Percentiles rank a stretch among this genome's conserved stretches.
phyloP scores from a whole-genome alignment of 2,888 invertebrate species.

The Mystacides longicornis region DNA sequence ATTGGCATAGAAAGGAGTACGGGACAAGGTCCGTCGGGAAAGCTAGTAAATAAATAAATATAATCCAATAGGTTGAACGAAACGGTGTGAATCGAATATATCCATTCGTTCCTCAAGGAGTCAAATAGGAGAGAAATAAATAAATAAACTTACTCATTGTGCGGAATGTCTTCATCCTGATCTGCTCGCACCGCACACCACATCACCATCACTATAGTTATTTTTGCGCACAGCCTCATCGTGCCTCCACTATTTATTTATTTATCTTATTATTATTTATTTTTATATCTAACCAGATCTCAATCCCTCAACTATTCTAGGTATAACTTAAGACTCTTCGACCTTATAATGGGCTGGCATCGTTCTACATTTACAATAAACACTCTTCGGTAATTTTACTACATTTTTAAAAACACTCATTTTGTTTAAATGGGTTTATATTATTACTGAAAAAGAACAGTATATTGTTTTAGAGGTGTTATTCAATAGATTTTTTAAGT shows the following conservation, averaged over 20 bases:
- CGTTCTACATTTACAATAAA: neutral
- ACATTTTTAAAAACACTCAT: neutral
- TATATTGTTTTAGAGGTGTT: no score
- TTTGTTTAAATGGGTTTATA: no score
- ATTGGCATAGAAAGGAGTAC: no score
- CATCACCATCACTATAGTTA: conserved; percentile 5
- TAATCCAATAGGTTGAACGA: no score
- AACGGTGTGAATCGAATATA: no score
- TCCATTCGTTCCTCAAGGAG: no score
- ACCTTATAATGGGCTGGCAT: no score
- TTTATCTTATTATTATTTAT: neutral
- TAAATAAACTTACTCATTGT: conserved; percentile 68
- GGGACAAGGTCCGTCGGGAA: no score
- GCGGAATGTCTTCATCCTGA: conserved; percentile 84
- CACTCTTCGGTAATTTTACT: neutral
- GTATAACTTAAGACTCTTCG: no score
- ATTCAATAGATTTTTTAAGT: no score
- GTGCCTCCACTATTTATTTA: neutral
- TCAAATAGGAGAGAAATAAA: neutral
- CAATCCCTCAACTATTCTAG: neutral
- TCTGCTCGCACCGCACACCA: conserved; percentile 42
- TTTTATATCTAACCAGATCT: neutral
- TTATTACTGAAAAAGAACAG: no score
- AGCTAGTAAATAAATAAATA: no score
- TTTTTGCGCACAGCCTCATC: neutral